Percentiles rank a stretch among this genome's conserved stretches.
Conservation (phyloP, 2,797 vertebrate species). For the Okamejei kenojei region DNA sequence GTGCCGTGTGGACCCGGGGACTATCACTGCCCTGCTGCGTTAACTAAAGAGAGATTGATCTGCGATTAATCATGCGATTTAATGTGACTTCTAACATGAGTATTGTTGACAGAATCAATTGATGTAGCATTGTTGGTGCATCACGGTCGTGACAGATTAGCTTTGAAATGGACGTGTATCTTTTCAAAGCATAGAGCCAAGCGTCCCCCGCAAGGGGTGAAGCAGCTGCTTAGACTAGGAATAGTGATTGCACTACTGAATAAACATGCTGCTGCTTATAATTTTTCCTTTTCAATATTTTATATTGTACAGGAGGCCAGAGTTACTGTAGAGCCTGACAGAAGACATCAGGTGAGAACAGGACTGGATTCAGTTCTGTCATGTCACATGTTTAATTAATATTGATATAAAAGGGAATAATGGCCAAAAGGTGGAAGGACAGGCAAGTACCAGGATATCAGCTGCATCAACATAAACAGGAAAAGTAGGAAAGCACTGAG, state of each 20-base stretch:
- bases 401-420: neutral
- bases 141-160: neutral
- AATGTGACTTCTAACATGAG: neutral
- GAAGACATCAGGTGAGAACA: neutral
- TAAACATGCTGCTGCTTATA: neutral
- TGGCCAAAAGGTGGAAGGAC: neutral
- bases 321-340: neutral
- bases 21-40: neutral
- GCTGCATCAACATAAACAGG: neutral
- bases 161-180: neutral
- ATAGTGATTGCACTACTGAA: neutral
- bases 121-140: neutral
- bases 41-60: neutral
- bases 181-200: neutral
- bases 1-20: neutral
- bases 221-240: neutral
- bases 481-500: neutral
- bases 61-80: neutral
- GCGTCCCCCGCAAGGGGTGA: neutral
- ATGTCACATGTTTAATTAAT: neutral
- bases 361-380: neutral
- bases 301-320: neutral
- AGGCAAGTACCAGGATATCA: neutral
- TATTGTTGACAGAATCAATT: neutral
- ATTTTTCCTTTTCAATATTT: neutral